Conservation (phyloP, 2,113 vertebrate genomes). For the Haliaeetus leucogaster region DNA sequence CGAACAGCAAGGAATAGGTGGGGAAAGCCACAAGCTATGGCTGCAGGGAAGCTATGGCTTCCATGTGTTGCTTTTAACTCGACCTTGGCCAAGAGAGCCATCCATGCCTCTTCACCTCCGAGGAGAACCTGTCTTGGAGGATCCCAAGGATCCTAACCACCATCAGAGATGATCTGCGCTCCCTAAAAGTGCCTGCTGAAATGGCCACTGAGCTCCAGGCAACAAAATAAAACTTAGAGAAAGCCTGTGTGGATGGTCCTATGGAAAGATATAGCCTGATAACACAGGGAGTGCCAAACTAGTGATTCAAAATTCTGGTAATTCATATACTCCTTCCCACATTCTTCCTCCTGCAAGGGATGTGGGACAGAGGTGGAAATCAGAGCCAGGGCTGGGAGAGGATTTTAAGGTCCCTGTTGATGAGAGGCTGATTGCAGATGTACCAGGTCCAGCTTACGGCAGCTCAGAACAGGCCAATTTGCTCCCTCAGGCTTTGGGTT, state of each 20-base stretch:
- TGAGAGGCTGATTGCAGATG: background rate
- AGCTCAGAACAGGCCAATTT: background rate
- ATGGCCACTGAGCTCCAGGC: background rate
- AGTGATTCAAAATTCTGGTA: background rate
- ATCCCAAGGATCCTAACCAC: background rate
- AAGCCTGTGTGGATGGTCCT: background rate
- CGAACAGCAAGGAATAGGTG: background rate
- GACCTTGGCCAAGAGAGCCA: background rate
- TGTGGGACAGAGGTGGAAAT: background rate
- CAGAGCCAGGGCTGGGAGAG: background rate
- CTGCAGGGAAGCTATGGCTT: background rate
- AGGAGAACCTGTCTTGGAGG: background rate
- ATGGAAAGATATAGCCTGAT: background rate
- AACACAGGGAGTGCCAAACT: background rate
- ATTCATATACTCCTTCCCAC: background rate
- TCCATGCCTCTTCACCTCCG: background rate
- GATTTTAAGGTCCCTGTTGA: fast-evolving
- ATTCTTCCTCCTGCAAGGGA: background rate
- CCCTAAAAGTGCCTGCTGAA: background rate
- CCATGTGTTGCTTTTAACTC: background rate
- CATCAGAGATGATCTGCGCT: background rate
- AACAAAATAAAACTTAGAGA: background rate
- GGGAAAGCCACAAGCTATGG: background rate
- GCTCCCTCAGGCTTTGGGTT: background rate
- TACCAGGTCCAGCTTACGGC: background rate